These are phyloP conservation scores for Valencia hispanica DNA, from an alignment of 2,797 vertebrate genomes.

Conservation along the genomic window DNA sequence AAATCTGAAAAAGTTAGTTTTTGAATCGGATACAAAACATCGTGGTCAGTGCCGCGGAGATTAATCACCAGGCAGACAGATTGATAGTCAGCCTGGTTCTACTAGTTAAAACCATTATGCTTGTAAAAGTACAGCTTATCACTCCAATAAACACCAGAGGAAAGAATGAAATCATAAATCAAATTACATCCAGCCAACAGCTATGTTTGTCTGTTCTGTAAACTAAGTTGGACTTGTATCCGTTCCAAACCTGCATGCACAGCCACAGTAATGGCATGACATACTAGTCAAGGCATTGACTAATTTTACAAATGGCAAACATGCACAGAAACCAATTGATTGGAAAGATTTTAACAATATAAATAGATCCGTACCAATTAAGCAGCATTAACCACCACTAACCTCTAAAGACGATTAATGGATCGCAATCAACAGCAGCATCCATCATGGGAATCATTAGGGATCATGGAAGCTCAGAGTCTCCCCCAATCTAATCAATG, in stretches of 20 bases:
- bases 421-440: not conserved
- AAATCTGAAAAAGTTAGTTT: not conserved
- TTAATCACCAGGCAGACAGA: not conserved
- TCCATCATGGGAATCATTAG: not conserved
- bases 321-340: not conserved
- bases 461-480: not conserved
- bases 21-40: not conserved
- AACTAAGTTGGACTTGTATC: not conserved
- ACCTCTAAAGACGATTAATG: not conserved
- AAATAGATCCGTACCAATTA: constrained; percentile 1
- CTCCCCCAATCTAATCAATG: not conserved
- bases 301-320: not conserved
- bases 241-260: not conserved
- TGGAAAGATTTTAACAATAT: not conserved
- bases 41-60: not conserved
- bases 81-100: not conserved
- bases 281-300: not conserved
- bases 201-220: not conserved
- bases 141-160: not conserved
- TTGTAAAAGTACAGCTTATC: not conserved
- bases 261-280: not conserved
- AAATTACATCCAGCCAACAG: not conserved
- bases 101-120: not conserved
- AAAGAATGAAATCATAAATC: not conserved
- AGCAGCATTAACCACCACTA: not conserved